Conservation (phyloP, 2,113 vertebrate genomes). For the Chloropsis cyanopogon region DNA sequence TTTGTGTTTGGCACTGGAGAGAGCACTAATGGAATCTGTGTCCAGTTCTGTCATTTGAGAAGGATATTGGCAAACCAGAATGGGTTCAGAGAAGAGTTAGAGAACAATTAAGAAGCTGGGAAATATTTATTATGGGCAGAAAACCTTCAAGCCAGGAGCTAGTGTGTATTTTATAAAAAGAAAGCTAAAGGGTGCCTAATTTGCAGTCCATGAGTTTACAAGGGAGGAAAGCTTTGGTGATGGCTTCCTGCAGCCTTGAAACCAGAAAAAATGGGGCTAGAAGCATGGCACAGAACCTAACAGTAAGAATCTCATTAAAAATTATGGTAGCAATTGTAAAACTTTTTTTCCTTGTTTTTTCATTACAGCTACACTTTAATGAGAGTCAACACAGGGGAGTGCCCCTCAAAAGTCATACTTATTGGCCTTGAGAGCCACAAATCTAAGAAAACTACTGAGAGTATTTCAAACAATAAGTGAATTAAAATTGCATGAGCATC, state of each 20-base stretch:
- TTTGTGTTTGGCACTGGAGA: not conserved
- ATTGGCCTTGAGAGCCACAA: accelerated
- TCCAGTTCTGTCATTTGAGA: not conserved
- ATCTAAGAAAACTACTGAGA: not conserved
- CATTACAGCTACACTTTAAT: not conserved
- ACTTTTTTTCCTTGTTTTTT: not conserved
- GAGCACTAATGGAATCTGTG: not conserved
- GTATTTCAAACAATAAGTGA: not conserved
- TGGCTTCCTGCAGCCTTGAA: not conserved
- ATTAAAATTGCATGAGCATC: not conserved
- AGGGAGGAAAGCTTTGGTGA: not conserved
- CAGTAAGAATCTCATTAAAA: not conserved
- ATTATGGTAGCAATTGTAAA: not conserved
- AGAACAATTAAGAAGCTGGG: not conserved
- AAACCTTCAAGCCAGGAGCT: not conserved
- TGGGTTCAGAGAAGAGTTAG: not conserved
- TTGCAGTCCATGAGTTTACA: not conserved
- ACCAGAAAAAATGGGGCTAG: not conserved
- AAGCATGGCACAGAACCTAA: not conserved
- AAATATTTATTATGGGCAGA: not conserved
- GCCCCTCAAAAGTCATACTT: not conserved
- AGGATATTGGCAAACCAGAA: not conserved
- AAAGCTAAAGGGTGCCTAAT: not conserved
- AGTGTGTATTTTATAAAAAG: not conserved
- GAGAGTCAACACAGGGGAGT: not conserved